These are phyloP conservation scores for Eremophila alpestris DNA, from an alignment of 2,797 vertebrate genomes.

Conservation along the genomic window DNA sequence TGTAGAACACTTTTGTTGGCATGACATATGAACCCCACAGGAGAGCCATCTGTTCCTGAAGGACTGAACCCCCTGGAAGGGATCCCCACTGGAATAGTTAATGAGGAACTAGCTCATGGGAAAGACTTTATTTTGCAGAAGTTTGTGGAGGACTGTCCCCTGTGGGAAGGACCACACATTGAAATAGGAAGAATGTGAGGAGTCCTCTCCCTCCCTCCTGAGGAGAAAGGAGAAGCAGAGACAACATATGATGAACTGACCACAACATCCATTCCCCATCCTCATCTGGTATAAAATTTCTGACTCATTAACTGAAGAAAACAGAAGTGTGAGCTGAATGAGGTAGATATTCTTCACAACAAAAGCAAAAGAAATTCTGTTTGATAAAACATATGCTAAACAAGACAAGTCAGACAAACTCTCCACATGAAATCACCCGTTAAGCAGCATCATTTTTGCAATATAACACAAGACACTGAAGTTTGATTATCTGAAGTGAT, in stretches of 20 bases:
- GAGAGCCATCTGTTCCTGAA: not conserved
- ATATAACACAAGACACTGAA: not conserved
- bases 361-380: not conserved
- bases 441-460: not conserved
- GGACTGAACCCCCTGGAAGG: not conserved
- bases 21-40: not conserved
- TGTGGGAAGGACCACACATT: not conserved
- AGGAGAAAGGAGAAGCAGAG: not conserved
- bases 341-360: not conserved
- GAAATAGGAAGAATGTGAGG: not conserved
- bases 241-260: not conserved
- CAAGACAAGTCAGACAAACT: not conserved
- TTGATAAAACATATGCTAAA: not conserved
- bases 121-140: not conserved
- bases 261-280: not conserved
- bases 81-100: not conserved
- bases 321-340: not conserved
- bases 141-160: not conserved
- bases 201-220: not conserved
- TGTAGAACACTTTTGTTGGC: not conserved
- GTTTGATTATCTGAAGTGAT: not conserved
- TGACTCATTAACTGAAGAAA: not conserved
- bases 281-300: not conserved
- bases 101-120: rapidly evolving
- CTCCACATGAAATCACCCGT: not conserved